Percentiles rank a stretch among this genome's conserved stretches.
phyloP scores from a whole-genome alignment of 2,888 invertebrate species.

The Tubiluchus corallicola region DNA sequence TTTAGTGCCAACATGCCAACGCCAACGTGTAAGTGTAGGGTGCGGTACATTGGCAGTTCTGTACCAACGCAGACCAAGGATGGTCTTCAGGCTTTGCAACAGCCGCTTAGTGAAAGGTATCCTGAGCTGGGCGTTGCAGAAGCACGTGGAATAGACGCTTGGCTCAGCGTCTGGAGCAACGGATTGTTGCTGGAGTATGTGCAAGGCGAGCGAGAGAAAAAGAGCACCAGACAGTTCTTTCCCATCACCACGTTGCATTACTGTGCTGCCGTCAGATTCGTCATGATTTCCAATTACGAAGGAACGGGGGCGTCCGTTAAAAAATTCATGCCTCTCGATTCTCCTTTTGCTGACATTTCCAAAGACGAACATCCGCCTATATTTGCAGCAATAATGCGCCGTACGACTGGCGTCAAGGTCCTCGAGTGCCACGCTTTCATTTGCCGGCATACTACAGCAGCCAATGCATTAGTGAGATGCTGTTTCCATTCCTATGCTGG shows the following conservation, averaged over 20 bases:
- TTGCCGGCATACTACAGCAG: conserved; percentile 86
- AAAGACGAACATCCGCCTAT: conserved; percentile 85
- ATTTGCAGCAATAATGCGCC: conserved; percentile 83
- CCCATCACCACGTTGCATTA: conserved; percentile 88
- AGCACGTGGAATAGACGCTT: conserved; percentile 78
- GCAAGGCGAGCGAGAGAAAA: not conserved
- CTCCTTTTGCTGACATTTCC: conserved; percentile 79
- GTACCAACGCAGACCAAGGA: conserved; percentile 95
- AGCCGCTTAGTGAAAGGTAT: conserved; percentile 83
- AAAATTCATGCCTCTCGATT: conserved; percentile 73
- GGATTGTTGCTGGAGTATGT: conserved; percentile 82
- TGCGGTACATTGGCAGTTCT: conserved; percentile 84
- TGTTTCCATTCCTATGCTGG: conserved; percentile 96
- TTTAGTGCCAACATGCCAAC: too few relatives aligned
- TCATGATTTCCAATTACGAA: conserved; percentile 11
- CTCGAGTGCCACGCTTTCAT: conserved; percentile 98
- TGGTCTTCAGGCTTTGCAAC: conserved; percentile 89
- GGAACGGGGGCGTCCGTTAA: conserved; percentile 30
- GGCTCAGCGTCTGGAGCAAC: conserved; percentile 92
- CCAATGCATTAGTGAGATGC: conserved; percentile 75
- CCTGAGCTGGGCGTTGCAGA: conserved; percentile 66
- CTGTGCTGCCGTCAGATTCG: conserved; percentile 50
- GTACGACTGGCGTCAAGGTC: conserved; percentile 90
- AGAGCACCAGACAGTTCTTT: conserved; percentile 51
- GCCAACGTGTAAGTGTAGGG: conserved; percentile 88